These are phyloP conservation scores for Mamestra brassicae DNA, from an alignment of 2,888 invertebrate genomes.

Conservation along the genomic window DNA sequence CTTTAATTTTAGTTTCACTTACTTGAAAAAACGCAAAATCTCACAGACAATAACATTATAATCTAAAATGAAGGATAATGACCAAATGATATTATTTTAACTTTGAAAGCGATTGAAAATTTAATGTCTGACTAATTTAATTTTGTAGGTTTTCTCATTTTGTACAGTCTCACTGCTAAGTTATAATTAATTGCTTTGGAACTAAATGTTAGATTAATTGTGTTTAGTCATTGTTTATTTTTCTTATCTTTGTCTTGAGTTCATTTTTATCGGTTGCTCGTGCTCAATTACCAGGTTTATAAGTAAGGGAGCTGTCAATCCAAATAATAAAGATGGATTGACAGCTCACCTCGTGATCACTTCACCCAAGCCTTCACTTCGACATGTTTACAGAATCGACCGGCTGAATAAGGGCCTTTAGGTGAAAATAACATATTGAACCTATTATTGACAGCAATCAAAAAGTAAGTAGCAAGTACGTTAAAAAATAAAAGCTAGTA, in stretches of 20 bases:
- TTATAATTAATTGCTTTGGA: slow-evolving; percentile 50
- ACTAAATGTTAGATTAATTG: slow-evolving; percentile 19
- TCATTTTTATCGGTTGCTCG: not conserved
- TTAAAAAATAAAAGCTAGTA: too few species aligned
- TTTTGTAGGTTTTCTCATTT: slow-evolving; percentile 28
- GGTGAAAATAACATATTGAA: too few species aligned
- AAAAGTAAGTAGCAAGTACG: too few species aligned
- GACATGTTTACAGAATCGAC: too few species aligned
- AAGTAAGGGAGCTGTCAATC: too few species aligned
- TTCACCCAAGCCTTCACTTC: too few species aligned
- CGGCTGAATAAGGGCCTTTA: too few species aligned
- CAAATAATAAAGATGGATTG: too few species aligned
- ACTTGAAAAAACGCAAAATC: slow-evolving; percentile 6
- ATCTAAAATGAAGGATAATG: slow-evolving; percentile 26
- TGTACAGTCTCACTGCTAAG: slow-evolving; percentile 28
- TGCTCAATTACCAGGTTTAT: not conserved
- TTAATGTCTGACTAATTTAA: slow-evolving; percentile 35
- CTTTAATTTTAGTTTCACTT: not conserved
- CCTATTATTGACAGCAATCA: too few species aligned
- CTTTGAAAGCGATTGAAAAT: slow-evolving; percentile 41
- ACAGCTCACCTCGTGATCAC: too few species aligned
- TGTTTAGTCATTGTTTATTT: slow-evolving; percentile 20
- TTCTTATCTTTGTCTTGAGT: slow-evolving; percentile 1
- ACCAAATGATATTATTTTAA: slow-evolving; percentile 34
- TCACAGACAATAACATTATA: slow-evolving; percentile 12